Evolutionary conservation across 1,140 invertebrate species (phyloP), one percentile per base, ranked within the genome.

Genomic region (Mesaphorura yosii): DNA sequence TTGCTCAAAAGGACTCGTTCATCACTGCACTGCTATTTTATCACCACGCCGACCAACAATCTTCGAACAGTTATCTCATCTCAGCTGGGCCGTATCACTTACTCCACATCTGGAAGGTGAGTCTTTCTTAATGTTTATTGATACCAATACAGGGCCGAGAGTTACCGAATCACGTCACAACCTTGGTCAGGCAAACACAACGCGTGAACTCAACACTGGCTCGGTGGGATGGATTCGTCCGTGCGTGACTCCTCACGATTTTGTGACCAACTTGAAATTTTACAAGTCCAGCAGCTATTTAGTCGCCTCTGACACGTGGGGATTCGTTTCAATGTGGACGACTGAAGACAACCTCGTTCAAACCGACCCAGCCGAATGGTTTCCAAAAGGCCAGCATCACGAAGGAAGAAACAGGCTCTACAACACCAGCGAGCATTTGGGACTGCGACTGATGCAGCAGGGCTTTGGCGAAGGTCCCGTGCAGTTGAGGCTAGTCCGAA

Each of bases 381-480:
- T 55, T 26, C 38, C 47, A 15, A 31, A 22, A 28, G 2, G 4
- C 5, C 7, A 15, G 20, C 6, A 23, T 5, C 10, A n/a, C 4
- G 27, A 23, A 46, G 7, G 6, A 12, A 3, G 22, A 37, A 31
- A 53, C 27, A 20, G 22, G 10, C 14, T 22, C 19, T 7, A 15
- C 29, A 54, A 23, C 7, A 39, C 14, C 22, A 2, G 7, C 19
- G 19, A 42, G 26, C n/a, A n/a, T n/a, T 3, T 14, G 19, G n/a
- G 23, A 26, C 3, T 28, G 5, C 38, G 31, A 40, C 31, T 42
- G 22, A 31, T 34, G 20, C 10, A 51, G 20, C 48, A 55, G 26
- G 53, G 53, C n/a, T 55, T 20, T 34, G 53, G 53, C 4, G n/a
- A 40, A 31, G 53, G 53, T 2, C 53, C 53, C 3, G 53, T 55